phyloP scores from a whole-genome alignment of 2,113 vertebrate genomes.

The Odocoileus virginianus region DNA sequence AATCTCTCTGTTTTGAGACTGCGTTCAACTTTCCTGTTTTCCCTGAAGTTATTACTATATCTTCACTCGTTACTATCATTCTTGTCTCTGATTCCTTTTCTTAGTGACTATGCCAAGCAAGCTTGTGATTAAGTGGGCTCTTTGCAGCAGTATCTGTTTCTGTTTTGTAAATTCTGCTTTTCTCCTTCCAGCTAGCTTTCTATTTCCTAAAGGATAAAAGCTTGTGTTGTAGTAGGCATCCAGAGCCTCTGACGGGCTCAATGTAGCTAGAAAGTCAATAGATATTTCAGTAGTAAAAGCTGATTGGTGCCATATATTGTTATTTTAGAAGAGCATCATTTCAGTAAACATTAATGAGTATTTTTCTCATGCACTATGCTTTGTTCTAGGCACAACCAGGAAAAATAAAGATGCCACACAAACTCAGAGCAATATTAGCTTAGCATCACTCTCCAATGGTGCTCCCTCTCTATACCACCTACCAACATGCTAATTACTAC shows the following conservation, averaged over 20 bases:
- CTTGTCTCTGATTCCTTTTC: not conserved
- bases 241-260: not conserved
- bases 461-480: not conserved
- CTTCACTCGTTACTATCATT: not conserved
- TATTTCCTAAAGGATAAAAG: not conserved
- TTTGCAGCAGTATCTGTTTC: not conserved
- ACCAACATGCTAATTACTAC: not conserved
- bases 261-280: not conserved
- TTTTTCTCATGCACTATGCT: not conserved
- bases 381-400: not conserved
- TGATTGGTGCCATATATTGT: not conserved
- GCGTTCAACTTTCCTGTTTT: not conserved
- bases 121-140: not conserved
- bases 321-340: not conserved
- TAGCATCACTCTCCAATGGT: not conserved
- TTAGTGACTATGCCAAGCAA: not conserved
- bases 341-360: not conserved
- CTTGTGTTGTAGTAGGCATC: not conserved
- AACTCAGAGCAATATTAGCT: not conserved
- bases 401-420: not conserved
- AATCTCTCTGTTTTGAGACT: not conserved
- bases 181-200: not conserved
- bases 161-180: not conserved
- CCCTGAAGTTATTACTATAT: not conserved
- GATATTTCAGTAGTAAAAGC: not conserved